Evolutionary conservation across 2,113 vertebrate genomes (phyloP), one percentile per base, ranked within the genome.

Genomic region (Theropithecus gelada): DNA sequence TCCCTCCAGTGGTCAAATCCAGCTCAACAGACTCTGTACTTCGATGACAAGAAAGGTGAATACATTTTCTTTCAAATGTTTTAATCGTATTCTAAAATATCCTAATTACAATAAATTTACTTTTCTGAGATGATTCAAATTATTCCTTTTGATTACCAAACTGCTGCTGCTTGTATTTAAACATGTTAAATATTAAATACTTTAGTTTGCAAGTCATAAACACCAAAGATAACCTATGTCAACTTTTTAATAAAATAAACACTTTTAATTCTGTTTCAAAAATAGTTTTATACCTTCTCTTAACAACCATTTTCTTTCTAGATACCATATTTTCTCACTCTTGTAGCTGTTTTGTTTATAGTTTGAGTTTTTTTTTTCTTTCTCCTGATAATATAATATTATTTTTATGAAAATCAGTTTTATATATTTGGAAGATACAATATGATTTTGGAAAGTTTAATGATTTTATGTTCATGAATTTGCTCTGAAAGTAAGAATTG

Each of bases 1-100:
- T 99, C 99, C 99, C 99, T 99, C 99, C 99, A 99, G 99, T 99
- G 99, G 99, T 99, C 99, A 98, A 99, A 99, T 99, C 99, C 99
- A 98, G 99, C 99, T 99, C 99, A 99, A 99, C 99, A 99, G 98
- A 99, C 99, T 0, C 99, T 99, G 50, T 99, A 99, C 98, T 99
- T 99, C 25, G 99, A 99, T 88, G 99, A 99, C 98, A 99, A 99
- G 99, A 99, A 99, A 99, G 99, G 99, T 99, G 98, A 99, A 85
- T 98, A 88, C 25, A 0, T 96, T 98, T 98, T 97, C 66, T 90
- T 96, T 22, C 97, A 84, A 84, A 96, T 96, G 32, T 89, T 97
- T 45, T 98, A 97, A 87, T 98, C 45, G 35, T 76, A 50, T 23
- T 98, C 92, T 97, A 73, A 88, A 92, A 90, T 16, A 20, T n/a